Base-by-base conservation (phyloP, 1,140 invertebrate species). In the Artemia franciscana region DNA sequence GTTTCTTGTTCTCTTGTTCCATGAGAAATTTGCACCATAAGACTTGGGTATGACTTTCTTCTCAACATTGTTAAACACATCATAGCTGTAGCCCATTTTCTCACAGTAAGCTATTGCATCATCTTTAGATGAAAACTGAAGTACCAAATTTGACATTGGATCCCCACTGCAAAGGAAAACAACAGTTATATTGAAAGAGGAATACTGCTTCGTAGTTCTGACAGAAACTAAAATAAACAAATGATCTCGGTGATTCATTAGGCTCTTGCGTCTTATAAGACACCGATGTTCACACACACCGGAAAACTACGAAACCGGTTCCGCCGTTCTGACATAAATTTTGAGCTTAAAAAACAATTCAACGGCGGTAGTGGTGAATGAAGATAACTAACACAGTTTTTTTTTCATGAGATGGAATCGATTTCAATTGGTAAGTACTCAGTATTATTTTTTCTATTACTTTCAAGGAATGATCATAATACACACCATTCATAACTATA, bases 71-170 rank as follows among this genome's bases (percentile, higher is more conserved):
- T 80, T 77, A 69, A 90, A 84, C 23, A 97, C 71, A 68, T 80
- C 88, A 76, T 86, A 98, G 15, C 80, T 74, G 87, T 89, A 98
- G 5, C 90, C 88, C 79, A 97, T 95, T 72, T 92, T 93, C 69
- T 95, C 84, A 74, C 93, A 97, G 71, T 88, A 90, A 3, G 79
- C 79, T 59, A 94, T 85, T 2, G 95, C 95, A 69, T 91, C 91
- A 66, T 96, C 86, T 66, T 82, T 81, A 1, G 76, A 77, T 5
- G 71, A 67, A 70, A 98, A 98, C 61, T 86, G 78, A 2, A 97
- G 73, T 71, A 83, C 80, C 75, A 95, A 70, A 73, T 97, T 97
- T 0, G 93, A 96, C 24, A 96, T 72, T 5, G 95, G 94, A 78
- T 98, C 95, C 51, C 86, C 94, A 60, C 88, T 91, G 69, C 59